phyloP scores from a whole-genome alignment of 2,888 invertebrate genomes.

The Stramonita haemastoma region DNA sequence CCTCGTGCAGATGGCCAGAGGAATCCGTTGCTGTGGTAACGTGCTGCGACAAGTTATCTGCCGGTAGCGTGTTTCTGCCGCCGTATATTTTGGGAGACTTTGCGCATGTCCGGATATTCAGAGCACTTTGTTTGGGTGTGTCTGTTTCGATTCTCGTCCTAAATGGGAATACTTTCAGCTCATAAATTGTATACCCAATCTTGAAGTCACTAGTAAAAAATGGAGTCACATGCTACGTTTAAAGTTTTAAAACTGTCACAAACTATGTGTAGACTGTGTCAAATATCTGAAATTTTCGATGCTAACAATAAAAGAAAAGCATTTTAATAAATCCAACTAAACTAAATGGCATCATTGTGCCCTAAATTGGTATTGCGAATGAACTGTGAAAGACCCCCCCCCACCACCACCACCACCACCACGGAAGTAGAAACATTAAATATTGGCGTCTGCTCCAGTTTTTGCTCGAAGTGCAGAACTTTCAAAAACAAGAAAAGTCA shows the following conservation, averaged over 20 bases:
- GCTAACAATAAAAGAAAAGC: too few species aligned
- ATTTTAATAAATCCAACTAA: too few species aligned
- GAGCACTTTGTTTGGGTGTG: background rate
- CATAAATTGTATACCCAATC: background rate
- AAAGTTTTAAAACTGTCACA: too few species aligned
- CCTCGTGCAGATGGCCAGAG: conserved; percentile 23
- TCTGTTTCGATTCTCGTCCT: background rate
- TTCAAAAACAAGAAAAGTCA: conserved; percentile 43
- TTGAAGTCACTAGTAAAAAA: background rate
- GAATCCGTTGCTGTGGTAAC: conserved; percentile 51
- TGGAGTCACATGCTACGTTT: too few species aligned
- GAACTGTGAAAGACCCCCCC: too few species aligned
- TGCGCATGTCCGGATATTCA: conserved; percentile 39
- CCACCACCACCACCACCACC: too few species aligned
- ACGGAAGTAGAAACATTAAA: background rate
- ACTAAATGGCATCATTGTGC: too few species aligned
- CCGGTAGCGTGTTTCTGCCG: conserved; percentile 30
- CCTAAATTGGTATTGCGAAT: too few species aligned
- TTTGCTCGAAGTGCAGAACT: background rate
- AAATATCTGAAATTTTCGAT: too few species aligned
- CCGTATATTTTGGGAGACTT: background rate
- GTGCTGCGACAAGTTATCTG: conserved; percentile 44
- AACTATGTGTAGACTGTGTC: too few species aligned
- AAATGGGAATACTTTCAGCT: background rate
- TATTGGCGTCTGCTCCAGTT: conserved; percentile 17